Evolutionary conservation across 1,140 invertebrate species (phyloP).

Genomic region (Drosophila athabasca): DNA sequence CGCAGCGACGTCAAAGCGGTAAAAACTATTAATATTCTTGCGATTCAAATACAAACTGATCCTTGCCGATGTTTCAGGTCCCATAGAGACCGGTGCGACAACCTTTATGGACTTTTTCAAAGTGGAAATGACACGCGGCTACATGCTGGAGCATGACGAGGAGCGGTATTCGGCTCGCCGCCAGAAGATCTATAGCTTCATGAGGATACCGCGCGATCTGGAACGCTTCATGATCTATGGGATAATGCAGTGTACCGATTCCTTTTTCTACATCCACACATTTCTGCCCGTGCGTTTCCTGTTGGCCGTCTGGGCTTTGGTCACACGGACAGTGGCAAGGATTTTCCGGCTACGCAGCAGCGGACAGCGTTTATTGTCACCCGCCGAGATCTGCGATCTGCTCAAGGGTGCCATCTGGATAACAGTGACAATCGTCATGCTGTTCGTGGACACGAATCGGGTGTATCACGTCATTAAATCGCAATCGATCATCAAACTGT

Average conservation of each 20-base stretch:
- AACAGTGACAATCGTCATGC: slow-evolving; percentile 92
- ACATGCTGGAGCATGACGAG: slow-evolving; percentile 96
- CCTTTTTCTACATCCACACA: slow-evolving; percentile 98
- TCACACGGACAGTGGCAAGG: slow-evolving; percentile 88
- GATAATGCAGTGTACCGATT: slow-evolving; percentile 98
- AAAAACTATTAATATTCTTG: background rate
- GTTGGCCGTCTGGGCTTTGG: slow-evolving; percentile 92
- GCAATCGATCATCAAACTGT: slow-evolving; percentile 99
- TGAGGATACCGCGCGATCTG: slow-evolving; percentile 96
- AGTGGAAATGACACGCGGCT: slow-evolving; percentile 95
- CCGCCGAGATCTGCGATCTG: slow-evolving; percentile 98
- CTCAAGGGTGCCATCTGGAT: slow-evolving; percentile 96
- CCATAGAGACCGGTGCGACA: slow-evolving; percentile 32
- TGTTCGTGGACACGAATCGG: slow-evolving; percentile 98
- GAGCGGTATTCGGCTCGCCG: slow-evolving; percentile 95
- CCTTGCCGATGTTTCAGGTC: background rate
- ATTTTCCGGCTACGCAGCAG: slow-evolving; percentile 88
- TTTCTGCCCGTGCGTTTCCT: slow-evolving; percentile 97
- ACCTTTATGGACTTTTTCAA: slow-evolving; percentile 88
- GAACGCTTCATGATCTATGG: slow-evolving; percentile 98
- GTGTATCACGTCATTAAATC: slow-evolving; percentile 99
- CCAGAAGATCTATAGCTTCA: slow-evolving; percentile 98
- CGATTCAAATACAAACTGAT: background rate
- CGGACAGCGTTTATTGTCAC: slow-evolving; percentile 87
- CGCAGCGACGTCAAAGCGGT: slow-evolving; percentile 43